These are phyloP conservation scores for Elachura formosa DNA, from an alignment of 2,113 vertebrate genomes.

Conservation along the genomic window DNA sequence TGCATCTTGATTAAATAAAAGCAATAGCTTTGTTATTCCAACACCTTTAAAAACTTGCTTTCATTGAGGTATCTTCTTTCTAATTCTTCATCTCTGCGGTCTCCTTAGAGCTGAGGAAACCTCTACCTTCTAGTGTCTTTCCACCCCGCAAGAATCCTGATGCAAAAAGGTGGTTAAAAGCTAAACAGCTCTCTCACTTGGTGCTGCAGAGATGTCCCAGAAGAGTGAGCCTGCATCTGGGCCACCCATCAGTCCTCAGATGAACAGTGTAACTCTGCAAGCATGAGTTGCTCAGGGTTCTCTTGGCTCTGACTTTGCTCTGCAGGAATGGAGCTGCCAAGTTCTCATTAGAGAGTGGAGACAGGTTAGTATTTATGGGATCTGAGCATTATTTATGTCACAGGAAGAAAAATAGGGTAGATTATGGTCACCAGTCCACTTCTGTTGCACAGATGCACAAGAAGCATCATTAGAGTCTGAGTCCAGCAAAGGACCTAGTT, in stretches of 20 bases:
- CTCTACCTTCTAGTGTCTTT: rapidly evolving
- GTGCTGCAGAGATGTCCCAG: background rate
- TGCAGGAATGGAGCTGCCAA: background rate
- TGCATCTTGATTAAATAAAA: background rate
- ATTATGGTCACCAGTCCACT: background rate
- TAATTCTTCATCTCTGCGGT: background rate
- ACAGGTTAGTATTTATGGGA: background rate
- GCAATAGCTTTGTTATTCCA: background rate
- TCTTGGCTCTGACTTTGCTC: background rate
- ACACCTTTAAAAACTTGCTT: background rate
- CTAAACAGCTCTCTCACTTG: background rate
- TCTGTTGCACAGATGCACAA: background rate
- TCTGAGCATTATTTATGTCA: background rate
- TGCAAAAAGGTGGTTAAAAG: background rate
- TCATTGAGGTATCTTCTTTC: background rate
- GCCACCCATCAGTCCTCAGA: background rate
- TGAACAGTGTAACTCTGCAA: background rate
- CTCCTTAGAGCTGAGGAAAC: background rate
- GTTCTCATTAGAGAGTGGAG: background rate
- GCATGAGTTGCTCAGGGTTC: background rate
- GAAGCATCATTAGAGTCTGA: background rate
- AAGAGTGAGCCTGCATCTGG: background rate
- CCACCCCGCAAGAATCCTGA: background rate
- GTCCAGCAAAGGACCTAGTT: background rate
- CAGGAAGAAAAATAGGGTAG: background rate